Conservation (phyloP, 1,140 invertebrate species). For the Aphelenchoides besseyi region DNA sequence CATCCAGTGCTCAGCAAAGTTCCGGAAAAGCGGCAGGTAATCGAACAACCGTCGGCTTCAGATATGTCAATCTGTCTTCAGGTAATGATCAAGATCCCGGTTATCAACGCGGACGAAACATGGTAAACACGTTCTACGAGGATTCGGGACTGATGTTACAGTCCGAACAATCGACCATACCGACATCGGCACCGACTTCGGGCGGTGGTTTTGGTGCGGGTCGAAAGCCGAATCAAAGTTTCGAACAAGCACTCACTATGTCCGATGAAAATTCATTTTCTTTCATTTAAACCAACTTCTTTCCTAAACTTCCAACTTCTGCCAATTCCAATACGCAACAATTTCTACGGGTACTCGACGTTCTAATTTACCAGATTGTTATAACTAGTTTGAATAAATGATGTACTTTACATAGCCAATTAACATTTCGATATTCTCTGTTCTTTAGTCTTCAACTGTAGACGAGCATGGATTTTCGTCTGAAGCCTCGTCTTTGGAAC, state of each 20-base stretch:
- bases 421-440: no score
- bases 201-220: conserved; percentile 2
- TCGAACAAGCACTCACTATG: background rate
- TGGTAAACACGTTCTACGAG: conserved; percentile 10
- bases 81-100: conserved; percentile 9
- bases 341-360: background rate
- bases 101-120: background rate
- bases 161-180: background rate
- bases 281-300: conserved; percentile 4
- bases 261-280: background rate
- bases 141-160: conserved; percentile 6
- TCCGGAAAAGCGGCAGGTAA: no score
- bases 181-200: background rate
- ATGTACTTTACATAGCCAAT: no score
- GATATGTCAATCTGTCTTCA: conserved; percentile 9
- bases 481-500: background rate
- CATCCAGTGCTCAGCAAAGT: background rate
- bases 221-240: background rate
- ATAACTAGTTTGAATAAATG: no score
- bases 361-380: no score
- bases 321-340: background rate
- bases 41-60: no score
- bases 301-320: background rate
- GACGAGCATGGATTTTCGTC: no score
- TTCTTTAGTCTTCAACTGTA: no score